Base-by-base conservation (phyloP, 2,797 vertebrate genomes). In the Amblyraja radiata region DNA sequence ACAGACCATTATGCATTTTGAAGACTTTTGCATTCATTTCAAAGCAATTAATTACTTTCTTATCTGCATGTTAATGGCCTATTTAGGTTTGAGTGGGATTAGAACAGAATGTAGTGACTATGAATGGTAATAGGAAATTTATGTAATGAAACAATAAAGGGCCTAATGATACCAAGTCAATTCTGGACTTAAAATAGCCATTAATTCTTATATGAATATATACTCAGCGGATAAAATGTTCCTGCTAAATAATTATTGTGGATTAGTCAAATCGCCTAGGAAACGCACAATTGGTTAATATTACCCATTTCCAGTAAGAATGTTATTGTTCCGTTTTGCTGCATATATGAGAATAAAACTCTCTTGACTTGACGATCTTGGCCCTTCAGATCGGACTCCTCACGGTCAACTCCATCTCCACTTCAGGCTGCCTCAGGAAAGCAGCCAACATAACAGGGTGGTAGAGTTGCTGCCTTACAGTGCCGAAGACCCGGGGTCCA, bases 141-240 rank as follows among this genome's bases (percentile, higher is more conserved):
- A 88, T 88, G 61, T 28, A 21, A 88, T 88, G 21, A 65, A 88
- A 36, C 68, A 63, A 88, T 68, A 61, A 88, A 88, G 84, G 16
- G 16, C 10, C 13, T 68, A 68, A 88, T 88, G 32, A 36, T 39
- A 32, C 84, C n/a, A 88, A 1, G 58, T 63, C 58, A 88, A 68
- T 68, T 68, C 84, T 36, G 61, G n/a, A 68, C 63, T 68, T 65
- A 88, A 88, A 88, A 68, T 88, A 88, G 63, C n/a, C 32, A 32
- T 21, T 88, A 88, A 86, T 63, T 86, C 54, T 61, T 86, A 63
- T 14, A 63, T 86, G 83, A 63, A 86, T 61, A 86, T 63, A 86
- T 63, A n/a, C 83, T 63, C 83, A 86, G 58, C 63, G 25, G 83
- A 86, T 58, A 63, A 61, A 63, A 88, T 88, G 84, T 88, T 36